Percentiles rank a stretch among this genome's conserved stretches.
Evolutionary conservation across 2,113 vertebrate species (phyloP).

Genomic region (Mustela lutreola): DNA sequence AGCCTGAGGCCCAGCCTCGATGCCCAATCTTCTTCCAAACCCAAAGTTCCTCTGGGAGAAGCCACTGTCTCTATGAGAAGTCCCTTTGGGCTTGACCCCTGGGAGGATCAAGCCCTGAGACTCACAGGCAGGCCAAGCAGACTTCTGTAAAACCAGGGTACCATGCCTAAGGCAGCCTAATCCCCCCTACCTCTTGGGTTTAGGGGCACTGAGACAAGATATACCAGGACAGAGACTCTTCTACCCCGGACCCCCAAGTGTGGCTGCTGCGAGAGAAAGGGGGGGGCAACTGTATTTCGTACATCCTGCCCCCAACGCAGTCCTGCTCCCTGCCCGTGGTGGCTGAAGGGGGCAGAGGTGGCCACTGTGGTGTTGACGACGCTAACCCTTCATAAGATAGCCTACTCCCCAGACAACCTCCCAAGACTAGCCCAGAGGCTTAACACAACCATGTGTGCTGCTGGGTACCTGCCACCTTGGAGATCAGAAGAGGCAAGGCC

Average conservation of each 20-base stretch:
- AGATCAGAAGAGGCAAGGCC: not conserved
- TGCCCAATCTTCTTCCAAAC: not conserved
- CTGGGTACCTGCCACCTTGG: not conserved
- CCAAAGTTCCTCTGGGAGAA: not conserved
- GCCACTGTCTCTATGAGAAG: not conserved
- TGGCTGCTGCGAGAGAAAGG: not conserved
- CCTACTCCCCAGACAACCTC: not conserved
- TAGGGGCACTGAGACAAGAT: not conserved
- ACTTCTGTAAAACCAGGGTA: not conserved
- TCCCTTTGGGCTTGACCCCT: not conserved
- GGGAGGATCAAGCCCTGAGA: not conserved
- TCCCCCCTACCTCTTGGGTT: not conserved
- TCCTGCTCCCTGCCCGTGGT: not conserved
- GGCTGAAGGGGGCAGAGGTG: not conserved
- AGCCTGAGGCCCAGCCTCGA: not conserved
- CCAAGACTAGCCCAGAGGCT: not conserved
- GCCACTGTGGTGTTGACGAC: rapidly evolving
- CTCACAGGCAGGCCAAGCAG: rapidly evolving
- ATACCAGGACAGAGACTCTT: not conserved
- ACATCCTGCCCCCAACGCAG: too few species aligned
- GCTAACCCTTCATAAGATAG: not conserved
- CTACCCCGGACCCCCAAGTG: not conserved
- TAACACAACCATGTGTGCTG: not conserved
- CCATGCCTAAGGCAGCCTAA: not conserved
- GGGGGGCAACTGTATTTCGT: not conserved